Conservation (phyloP, 2,113 vertebrate genomes). For the Colaptes auratus region DNA sequence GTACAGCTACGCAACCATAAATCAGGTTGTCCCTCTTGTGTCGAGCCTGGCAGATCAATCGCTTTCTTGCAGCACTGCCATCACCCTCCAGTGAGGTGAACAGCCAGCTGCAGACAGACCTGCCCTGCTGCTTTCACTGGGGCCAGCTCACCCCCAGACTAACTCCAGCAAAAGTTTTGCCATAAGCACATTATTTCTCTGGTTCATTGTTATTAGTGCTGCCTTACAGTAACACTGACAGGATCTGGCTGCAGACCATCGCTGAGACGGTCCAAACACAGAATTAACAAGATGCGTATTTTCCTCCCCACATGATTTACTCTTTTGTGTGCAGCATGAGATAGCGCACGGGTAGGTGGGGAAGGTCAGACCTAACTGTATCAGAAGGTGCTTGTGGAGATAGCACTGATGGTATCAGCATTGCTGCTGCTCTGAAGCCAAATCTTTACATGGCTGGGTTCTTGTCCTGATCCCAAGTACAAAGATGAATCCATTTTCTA, state of each 20-base stretch:
- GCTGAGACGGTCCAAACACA: fast-evolving
- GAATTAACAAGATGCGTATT: not conserved
- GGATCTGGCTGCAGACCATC: not conserved
- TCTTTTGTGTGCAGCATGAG: not conserved
- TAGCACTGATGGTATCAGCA: fast-evolving
- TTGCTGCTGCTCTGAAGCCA: not conserved
- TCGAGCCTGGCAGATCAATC: not conserved
- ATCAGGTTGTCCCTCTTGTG: not conserved
- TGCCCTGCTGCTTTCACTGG: not conserved
- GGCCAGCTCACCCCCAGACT: fast-evolving
- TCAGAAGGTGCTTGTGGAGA: not conserved
- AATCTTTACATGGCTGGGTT: fast-evolving
- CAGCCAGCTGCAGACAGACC: not conserved
- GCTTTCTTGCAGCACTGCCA: fast-evolving
- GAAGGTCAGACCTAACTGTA: not conserved
- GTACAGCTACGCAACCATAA: not conserved
- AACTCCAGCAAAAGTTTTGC: not conserved
- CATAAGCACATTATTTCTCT: fast-evolving
- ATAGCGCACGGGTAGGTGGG: not conserved
- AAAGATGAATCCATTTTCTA: not conserved
- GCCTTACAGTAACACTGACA: fast-evolving
- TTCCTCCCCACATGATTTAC: not conserved
- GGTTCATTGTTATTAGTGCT: not conserved
- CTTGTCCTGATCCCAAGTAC: not conserved
- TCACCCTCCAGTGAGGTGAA: not conserved